Evolutionary conservation across 2,113 vertebrate species (phyloP).

Genomic region (Poeciliopsis occidentalis): DNA sequence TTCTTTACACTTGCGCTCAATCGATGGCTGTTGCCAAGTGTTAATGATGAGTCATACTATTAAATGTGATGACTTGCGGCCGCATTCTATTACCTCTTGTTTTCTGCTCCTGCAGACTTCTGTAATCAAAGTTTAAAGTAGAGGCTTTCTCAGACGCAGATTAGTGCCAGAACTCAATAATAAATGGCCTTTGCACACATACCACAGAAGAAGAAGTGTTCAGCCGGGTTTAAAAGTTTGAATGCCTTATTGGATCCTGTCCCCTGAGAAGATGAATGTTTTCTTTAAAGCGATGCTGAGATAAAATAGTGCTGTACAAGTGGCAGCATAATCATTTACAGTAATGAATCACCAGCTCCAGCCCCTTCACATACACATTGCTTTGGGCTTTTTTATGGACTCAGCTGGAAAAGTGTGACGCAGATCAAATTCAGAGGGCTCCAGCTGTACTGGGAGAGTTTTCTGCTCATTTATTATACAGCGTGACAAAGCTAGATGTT

Average conservation of each 20-base stretch:
- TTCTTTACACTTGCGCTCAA: constrained; percentile 66
- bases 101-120: constrained; percentile 36
- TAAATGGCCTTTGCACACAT: constrained; percentile 26
- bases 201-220: constrained; percentile 6
- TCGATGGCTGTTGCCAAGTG: constrained; percentile 64
- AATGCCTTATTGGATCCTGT: constrained; percentile 48
- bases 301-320: constrained; percentile 56
- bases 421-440: constrained; percentile 41
- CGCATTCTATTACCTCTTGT: constrained; percentile 53
- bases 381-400: constrained; percentile 41
- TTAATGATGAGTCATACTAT: constrained; percentile 77
- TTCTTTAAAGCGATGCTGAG: constrained; percentile 42
- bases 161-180: constrained; percentile 49
- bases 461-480: constrained; percentile 50
- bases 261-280: constrained; percentile 49
- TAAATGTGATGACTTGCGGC: constrained; percentile 69
- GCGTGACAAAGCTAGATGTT: constrained; percentile 40
- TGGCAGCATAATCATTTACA: constrained; percentile 61
- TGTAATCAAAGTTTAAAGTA: constrained; percentile 58
- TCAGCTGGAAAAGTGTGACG: constrained; percentile 21
- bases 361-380: constrained; percentile 37
- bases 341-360: constrained; percentile 37
- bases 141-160: constrained; percentile 23
- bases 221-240: constrained; percentile 38
- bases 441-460: not conserved